Base-by-base conservation (phyloP, 2,888 invertebrate genomes). In the Byasa hedistus region DNA sequence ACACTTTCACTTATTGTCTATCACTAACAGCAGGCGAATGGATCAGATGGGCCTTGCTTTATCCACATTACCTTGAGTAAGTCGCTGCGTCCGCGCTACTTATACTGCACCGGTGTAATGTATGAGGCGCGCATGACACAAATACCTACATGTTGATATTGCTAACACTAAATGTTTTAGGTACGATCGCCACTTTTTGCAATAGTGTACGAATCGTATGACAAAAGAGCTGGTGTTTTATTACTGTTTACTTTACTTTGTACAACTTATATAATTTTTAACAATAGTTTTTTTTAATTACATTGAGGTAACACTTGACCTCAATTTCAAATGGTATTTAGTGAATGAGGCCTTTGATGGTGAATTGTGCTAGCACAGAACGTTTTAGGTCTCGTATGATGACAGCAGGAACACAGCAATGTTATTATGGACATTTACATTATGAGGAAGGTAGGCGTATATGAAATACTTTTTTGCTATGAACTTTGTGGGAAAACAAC, bases 11-110 rank as follows among this genome's bases (percentile, higher is more conserved):
- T 84, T 77, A 75, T 75, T 57, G 73, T 78, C 75, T 75, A 76
- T 77, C 74, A 79, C 78, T 70, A 36, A 24, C 32, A 76, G 79
- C 44, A 76, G 80, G 85, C 83, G 89, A 89, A 85, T 74, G 87
- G 82, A 81, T 82, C 79, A 81, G 82, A 81, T 78, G 83, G 83
- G 85, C 88, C 88, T 88, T 87, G 88, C 76, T 73, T 76, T 81
- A 78, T 75, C 77, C 79, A 76, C 69, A 73, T 82, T 73, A 82
- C 87, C 88, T 88, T 88, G 87, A 82, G 73, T 64, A 39, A 62
- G 71, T 74, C 51, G 68, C 65, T 76, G 80, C 80, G 84, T 79
- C 76, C 71, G 81, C 74, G 74, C 76, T 71, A 71, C 70, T 56
- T 63, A 58, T 48, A 48, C 59, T 65, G 64, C 70, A 71, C 68